Evolutionary conservation across 2,797 vertebrate genomes (phyloP).

Genomic region (Propithecus perrieri): DNA sequence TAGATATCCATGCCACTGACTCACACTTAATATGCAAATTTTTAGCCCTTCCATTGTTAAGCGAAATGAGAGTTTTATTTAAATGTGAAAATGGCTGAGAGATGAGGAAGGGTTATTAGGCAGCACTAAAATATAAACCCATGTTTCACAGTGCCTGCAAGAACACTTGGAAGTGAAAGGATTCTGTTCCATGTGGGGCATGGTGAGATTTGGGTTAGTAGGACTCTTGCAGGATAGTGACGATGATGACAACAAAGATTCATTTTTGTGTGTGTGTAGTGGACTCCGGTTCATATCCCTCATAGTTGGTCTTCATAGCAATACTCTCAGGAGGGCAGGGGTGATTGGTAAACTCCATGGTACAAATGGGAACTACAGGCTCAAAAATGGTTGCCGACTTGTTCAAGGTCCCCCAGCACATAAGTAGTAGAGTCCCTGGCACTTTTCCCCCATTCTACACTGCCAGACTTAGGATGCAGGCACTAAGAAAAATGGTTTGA

Average conservation of each 20-base stretch:
- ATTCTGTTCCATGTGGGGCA: no score
- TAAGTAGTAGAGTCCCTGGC: neutral
- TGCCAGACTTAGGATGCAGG: neutral
- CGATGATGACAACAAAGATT: no score
- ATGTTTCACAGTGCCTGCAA: neutral
- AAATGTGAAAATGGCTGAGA: constrained; percentile 77
- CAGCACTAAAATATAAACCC: constrained; percentile 55
- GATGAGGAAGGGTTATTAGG: constrained; percentile 76
- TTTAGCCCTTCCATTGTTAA: constrained; percentile 79
- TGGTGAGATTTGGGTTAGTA: neutral
- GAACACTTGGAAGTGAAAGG: neutral
- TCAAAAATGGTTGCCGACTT: neutral
- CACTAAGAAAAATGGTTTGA: neutral
- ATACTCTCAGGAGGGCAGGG: neutral
- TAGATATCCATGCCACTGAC: constrained; percentile 75
- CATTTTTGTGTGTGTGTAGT: neutral
- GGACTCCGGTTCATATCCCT: neutral
- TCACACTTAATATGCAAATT: constrained; percentile 83
- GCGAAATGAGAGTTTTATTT: constrained; percentile 80
- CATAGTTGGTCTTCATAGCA: neutral
- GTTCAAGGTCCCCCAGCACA: neutral
- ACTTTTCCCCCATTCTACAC: neutral
- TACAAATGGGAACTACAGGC: neutral
- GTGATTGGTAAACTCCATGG: neutral
- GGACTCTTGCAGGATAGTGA: rapidly evolving